Evolutionary conservation across 2,797 vertebrate genomes (phyloP).

Genomic region (Eleutherodactylus coqui): DNA sequence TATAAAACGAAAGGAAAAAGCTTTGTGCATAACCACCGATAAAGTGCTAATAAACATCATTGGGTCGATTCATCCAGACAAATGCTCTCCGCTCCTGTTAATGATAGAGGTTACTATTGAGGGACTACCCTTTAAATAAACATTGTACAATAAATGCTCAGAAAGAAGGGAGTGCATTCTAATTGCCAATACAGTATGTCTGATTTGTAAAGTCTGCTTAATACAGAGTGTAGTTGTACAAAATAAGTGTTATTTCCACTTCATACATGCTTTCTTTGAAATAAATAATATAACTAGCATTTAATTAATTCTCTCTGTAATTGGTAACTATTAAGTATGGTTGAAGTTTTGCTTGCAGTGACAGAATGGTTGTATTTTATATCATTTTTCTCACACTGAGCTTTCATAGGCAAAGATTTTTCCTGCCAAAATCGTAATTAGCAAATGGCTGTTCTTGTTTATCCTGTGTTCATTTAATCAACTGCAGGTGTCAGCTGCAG

Average conservation of each 20-base stretch:
- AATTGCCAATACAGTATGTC: neutral
- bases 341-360: conserved; percentile 25
- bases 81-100: too few species aligned
- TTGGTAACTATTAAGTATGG: conserved; percentile 16
- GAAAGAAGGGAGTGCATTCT: neutral
- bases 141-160: neutral
- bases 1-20: too few species aligned
- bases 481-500: conserved; percentile 48
- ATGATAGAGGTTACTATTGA: too few species aligned
- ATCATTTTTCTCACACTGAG: conserved; percentile 36
- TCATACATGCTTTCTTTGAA: neutral
- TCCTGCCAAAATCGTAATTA: conserved; percentile 46
- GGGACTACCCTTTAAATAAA: too few species aligned
- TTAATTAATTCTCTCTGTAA: conserved; percentile 17
- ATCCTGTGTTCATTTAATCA: conserved; percentile 48
- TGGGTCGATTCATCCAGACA: too few species aligned
- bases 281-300: conserved; percentile 6
- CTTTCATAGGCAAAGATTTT: conserved; percentile 35
- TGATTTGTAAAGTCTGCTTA: too few species aligned
- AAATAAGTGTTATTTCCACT: neutral
- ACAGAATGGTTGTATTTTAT: conserved; percentile 24
- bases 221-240: neutral
- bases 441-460: conserved; percentile 50
- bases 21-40: too few species aligned
- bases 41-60: too few species aligned